phyloP scores from a whole-genome alignment of 2,888 invertebrate genomes.

The Hemaris fuciformis region DNA sequence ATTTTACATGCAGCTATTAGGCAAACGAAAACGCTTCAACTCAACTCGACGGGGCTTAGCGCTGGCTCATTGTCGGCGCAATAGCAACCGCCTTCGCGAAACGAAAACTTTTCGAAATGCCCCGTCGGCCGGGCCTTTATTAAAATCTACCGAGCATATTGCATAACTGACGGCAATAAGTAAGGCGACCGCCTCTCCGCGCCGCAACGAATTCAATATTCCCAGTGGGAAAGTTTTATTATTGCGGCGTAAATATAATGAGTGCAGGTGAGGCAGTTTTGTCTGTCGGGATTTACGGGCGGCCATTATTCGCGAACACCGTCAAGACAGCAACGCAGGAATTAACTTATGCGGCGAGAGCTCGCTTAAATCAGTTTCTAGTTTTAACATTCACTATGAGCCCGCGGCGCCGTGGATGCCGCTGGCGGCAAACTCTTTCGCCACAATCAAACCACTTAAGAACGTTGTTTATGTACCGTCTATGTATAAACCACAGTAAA shows the following conservation, averaged over 20 bases:
- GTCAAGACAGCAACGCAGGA: slow-evolving; percentile 55
- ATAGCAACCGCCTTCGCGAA: slow-evolving; percentile 70
- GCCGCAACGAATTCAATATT: slow-evolving; percentile 78
- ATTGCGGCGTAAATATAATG: slow-evolving; percentile 80
- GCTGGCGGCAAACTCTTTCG: neutral
- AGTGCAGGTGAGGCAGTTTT: slow-evolving; percentile 76
- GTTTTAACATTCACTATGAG: slow-evolving; percentile 41
- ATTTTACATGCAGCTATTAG: slow-evolving; percentile 50
- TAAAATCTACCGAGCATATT: slow-evolving; percentile 75
- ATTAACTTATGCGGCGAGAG: slow-evolving; percentile 39
- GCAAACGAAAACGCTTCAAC: slow-evolving; percentile 52
- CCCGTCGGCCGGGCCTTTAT: slow-evolving; percentile 71
- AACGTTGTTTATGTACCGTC: neutral
- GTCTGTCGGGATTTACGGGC: slow-evolving; percentile 72
- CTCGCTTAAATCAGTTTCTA: slow-evolving; percentile 58
- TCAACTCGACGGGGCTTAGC: slow-evolving; percentile 54
- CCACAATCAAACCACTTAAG: slow-evolving; percentile 28
- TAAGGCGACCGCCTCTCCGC: slow-evolving; percentile 71
- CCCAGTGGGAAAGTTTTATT: slow-evolving; percentile 79
- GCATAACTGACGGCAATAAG: slow-evolving; percentile 77
- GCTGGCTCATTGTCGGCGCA: slow-evolving; percentile 63
- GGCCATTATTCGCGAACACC: slow-evolving; percentile 53
- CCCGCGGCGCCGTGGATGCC: neutral
- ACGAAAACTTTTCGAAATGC: slow-evolving; percentile 77
- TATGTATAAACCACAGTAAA: neutral